Evolutionary conservation across 2,888 invertebrate genomes (phyloP), one percentile per base, ranked within the genome.

Genomic region (Acheta domesticus): DNA sequence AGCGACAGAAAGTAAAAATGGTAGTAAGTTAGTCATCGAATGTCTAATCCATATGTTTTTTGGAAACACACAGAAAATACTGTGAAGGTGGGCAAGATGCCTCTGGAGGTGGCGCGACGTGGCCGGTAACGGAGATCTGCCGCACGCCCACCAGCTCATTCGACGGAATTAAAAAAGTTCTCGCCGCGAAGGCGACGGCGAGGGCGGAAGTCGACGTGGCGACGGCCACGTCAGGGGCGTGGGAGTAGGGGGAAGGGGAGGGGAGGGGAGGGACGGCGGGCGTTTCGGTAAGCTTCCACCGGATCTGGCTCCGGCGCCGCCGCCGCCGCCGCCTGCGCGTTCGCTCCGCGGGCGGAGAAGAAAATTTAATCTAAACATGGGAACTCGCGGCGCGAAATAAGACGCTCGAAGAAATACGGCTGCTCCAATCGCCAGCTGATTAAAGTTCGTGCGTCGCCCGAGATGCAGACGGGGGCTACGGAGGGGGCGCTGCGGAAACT

Each of bases 151-250:
- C 49, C n/a, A n/a, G 36, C n/a, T 20, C 48, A 20, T 20, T 19
- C 77, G 21, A 5, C 77, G 76, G 76, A 76, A 48, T 48, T 76
- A 48, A 76, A 76, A 48, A 36, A 76, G 21, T 76, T 23, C n/a
- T 20, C 48, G 36, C 21, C 36, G 75, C 75, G 11, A 12, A 0
- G 75, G 23, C 21, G 75, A 20, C 12, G 20, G 36, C 36, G 76
- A 19, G 76, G 11, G 76, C 48, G 36, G 48, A 12, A 36, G 48
- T 36, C 36, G 36, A 20, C 48, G 36, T 36, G 76, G n/a, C 23
- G 48, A 11, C 76, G 36, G 76, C 62, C 62, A 12, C 11, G 23
- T 12, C 23, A 12, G 8, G 23, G 48, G 76, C 8, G 21, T n/a
- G 23, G 36, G 36, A 8, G 21, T n/a, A n/a, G n/a, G n/a, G n/a